phyloP scores from a whole-genome alignment of 1,140 invertebrate species.

The Drosophila paulistorum region DNA sequence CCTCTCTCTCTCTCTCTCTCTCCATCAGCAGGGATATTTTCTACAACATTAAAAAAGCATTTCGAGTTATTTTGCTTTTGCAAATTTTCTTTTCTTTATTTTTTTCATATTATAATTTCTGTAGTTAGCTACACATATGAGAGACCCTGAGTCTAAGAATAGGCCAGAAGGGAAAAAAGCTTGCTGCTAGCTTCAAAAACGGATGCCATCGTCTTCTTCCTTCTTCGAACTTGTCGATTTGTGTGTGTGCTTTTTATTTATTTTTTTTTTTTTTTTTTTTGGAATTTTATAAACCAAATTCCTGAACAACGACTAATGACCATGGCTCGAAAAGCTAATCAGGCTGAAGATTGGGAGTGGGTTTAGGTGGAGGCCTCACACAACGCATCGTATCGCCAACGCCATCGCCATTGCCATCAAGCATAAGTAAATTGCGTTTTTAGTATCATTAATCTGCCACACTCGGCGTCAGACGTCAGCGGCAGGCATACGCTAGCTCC shows the following conservation, averaged over 20 bases:
- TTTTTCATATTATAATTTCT: slow-evolving; percentile 60
- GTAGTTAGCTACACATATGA: slow-evolving; percentile 54
- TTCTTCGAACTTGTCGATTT: slow-evolving; percentile 7
- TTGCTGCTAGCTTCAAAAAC: not conserved
- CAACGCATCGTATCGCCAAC: not conserved
- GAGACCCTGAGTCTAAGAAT: not conserved
- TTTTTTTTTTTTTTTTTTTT: slow-evolving; percentile 51
- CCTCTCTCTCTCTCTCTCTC: slow-evolving; percentile 21
- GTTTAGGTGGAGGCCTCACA: slow-evolving; percentile 18
- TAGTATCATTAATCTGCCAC: slow-evolving; percentile 76
- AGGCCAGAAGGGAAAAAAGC: not conserved
- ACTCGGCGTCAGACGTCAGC: slow-evolving; percentile 69
- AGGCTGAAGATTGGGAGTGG: slow-evolving; percentile 24
- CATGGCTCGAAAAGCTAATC: slow-evolving; percentile 71
- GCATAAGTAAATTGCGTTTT: slow-evolving; percentile 40
- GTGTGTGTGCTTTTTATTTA: slow-evolving; percentile 44
- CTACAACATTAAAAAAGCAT: slow-evolving; percentile 77
- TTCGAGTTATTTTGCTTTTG: slow-evolving; percentile 69
- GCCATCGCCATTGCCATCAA: too few species aligned
- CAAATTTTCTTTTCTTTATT: slow-evolving; percentile 50
- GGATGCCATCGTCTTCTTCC: slow-evolving; percentile 3
- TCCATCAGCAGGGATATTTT: slow-evolving; percentile 66
- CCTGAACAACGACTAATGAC: slow-evolving; percentile 73
- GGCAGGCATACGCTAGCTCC: slow-evolving; percentile 50
- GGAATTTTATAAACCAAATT: slow-evolving; percentile 68